Base-by-base conservation (phyloP, 2,113 vertebrate genomes). In the Melanocharis versteri region DNA sequence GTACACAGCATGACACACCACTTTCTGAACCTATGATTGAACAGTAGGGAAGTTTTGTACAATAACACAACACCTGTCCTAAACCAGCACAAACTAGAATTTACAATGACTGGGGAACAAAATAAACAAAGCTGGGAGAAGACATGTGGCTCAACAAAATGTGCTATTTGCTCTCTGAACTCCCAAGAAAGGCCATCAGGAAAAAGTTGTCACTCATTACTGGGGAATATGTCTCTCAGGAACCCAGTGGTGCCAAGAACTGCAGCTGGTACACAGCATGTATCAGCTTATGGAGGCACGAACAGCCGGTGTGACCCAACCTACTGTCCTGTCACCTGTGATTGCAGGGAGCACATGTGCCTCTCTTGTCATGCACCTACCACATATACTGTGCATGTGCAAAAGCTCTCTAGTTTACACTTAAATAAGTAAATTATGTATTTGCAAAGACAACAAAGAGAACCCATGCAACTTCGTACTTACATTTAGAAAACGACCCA, bases 401-500 rank as follows among this genome's bases (percentile, higher is more conserved):
- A 77, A 86, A 66, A 88, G 13, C 9, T 8, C 56, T 66, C 48
- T 83, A 54, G 30, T 35, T 61, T 42, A 56, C 70, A 42, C 42
- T 48, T 77, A 62, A 69, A 20, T 27, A 61, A 83, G 27, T 35
- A 42, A 48, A 61, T 27, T 0, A 48, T 7, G 15, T 37, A 57
- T 61, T 77, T 69, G 53, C 30, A 37, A 47, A 53, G 39, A 37
- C 50, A 83, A 42, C 10, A 1, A 77, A 58, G 47, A 73, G 13
- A 93, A 81, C 7, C 44, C 37, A 26, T 5, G 12, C 23, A 89
- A 44, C 10, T 62, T 71, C 33, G 54, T 94, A 98, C 98, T 98
- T 96, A 99, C 99, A 12, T 99, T 99, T 75, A 99, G 96, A 95
- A 99, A 99, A 64, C 99, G 98, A 80, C 98, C 98, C 64, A 99